Evolutionary conservation across 2,797 vertebrate species (phyloP), one percentile per base, ranked within the genome.

Genomic region (Microctenopoma lineatum): DNA sequence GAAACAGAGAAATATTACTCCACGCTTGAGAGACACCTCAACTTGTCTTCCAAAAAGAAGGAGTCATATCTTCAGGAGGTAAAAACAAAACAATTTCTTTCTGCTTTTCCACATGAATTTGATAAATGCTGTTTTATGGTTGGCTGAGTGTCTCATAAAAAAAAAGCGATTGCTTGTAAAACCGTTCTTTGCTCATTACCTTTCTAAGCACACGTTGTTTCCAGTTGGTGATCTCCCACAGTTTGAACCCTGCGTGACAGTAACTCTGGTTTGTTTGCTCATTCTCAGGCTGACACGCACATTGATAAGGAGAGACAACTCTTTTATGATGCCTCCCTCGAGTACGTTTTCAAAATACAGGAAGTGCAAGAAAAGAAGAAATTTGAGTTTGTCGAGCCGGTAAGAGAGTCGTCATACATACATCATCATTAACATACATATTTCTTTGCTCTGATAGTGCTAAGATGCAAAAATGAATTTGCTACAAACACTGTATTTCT

Each of bases 321-420:
- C 87, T 99, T 99, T 77, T 98, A 96, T 50, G 97, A 99, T 36
- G 96, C 97, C 0, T 99, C 98, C 0, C 93, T 99, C n/a, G 97
- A 99, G 87, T 99, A 99, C 46, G 97, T 99, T 79, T 98, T 98
- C 92, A 99, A 99, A 94, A 97, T 99, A 79, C 98, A 99, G 87
- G 98, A 99, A 92, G 98, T 99, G 34, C 98, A 99, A 87, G 98
- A 99, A 58, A 98, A 97, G 89, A 99, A 99, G 93, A 99, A 99
- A 73, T 99, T 99, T 91, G 97, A 99, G 87, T 99, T 99, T 93
- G 97, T 99, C 18, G 97, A 99, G 86, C 97, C 98, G 69, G 98
- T 99, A 93, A 97, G 90, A 64, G 3, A 54, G 21, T 4, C 5
- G 5, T 32, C 29, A 7, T 32, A 32, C 29, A 7, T 32, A 32